phyloP scores from a whole-genome alignment of 2,113 vertebrate genomes.

The Alosa alosa region DNA sequence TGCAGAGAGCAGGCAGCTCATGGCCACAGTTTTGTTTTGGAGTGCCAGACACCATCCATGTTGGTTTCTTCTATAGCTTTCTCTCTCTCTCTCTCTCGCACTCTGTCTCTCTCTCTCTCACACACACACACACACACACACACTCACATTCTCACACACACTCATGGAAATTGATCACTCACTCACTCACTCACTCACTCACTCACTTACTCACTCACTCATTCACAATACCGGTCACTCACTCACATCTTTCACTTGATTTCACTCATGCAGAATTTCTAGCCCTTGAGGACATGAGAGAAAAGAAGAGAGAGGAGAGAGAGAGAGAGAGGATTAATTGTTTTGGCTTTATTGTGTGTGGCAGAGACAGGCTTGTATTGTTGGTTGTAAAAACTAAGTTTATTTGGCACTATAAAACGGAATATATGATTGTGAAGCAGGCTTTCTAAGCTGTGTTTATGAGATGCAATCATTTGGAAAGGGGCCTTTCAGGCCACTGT shows the following conservation, averaged over 20 bases:
- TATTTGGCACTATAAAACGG: slow-evolving; percentile 19
- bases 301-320: neutral
- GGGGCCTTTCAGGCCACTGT: slow-evolving; percentile 13
- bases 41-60: neutral
- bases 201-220: neutral
- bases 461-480: slow-evolving; percentile 31
- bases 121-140: no score
- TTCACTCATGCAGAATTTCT: neutral
- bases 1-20: neutral
- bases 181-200: neutral
- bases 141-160: neutral
- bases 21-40: neutral
- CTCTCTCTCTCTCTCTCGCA: no score
- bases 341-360: slow-evolving; percentile 28
- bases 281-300: neutral
- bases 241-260: neutral
- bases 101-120: no score
- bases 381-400: neutral
- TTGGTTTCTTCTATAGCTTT: neutral
- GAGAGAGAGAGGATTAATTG: slow-evolving; percentile 55
- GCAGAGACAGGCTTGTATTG: neutral
- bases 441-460: slow-evolving; percentile 29
- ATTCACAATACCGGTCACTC: no score
- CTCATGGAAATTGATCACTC: neutral
- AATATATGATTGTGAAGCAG: slow-evolving; percentile 28